Percentiles rank a stretch among this genome's conserved stretches.
phyloP scores from a whole-genome alignment of 2,888 invertebrate species.

The Pammene fasciana region DNA sequence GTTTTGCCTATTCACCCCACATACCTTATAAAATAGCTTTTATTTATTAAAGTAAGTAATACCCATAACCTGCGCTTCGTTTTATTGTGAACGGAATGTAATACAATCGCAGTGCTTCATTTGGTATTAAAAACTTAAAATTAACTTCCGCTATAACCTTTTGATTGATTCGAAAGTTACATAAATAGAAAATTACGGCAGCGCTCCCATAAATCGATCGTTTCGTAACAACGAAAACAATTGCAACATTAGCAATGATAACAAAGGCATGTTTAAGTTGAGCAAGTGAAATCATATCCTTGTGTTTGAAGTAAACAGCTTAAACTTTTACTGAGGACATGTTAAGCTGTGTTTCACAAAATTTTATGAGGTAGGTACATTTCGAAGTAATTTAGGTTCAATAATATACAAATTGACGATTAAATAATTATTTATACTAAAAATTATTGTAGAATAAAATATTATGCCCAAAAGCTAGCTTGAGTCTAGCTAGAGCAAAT shows the following conservation, averaged over 20 bases:
- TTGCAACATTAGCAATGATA: constrained; percentile 8
- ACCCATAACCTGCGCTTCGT: not conserved
- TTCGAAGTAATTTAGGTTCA: too few relatives aligned
- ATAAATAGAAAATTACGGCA: constrained; percentile 16
- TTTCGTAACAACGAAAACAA: constrained; percentile 24
- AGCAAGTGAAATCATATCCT: not conserved
- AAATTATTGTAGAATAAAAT: too few relatives aligned
- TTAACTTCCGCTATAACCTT: constrained; percentile 23
- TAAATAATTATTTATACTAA: too few relatives aligned
- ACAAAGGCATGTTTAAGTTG: constrained; percentile 6
- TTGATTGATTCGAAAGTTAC: constrained; percentile 20
- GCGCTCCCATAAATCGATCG: constrained; percentile 20
- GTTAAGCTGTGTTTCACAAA: too few relatives aligned
- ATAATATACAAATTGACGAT: too few relatives aligned
- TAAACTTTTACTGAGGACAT: not conserved
- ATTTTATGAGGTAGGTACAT: too few relatives aligned
- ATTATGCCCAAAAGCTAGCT: too few relatives aligned
- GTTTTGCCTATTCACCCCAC: not conserved
- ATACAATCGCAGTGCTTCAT: not conserved
- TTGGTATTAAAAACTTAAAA: constrained; percentile 11
- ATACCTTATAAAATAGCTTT: not conserved
- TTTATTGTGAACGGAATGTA: constrained; percentile 10
- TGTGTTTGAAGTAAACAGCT: not conserved
- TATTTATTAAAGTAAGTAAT: too few relatives aligned
- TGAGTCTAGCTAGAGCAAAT: too few relatives aligned